Conservation (phyloP, 2,888 invertebrate species). For the Euspilapteryx auroguttella region DNA sequence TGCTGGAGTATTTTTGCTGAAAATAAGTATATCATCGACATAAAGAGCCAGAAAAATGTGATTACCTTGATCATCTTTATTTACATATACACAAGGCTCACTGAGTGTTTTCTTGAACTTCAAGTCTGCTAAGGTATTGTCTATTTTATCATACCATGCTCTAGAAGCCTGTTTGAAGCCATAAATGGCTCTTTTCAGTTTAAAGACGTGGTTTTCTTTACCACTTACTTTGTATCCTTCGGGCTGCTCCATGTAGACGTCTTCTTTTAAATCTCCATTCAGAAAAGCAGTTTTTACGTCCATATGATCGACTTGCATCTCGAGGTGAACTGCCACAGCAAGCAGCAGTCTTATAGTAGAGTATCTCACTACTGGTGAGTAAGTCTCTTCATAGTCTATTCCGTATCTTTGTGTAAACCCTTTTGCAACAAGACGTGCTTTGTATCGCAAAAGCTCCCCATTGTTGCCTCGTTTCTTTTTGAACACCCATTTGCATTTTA, state of each 20-base stretch:
- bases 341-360: not conserved
- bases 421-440: constrained; percentile 4
- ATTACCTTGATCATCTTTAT: not conserved
- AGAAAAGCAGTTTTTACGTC: no score
- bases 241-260: constrained; percentile 4
- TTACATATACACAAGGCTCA: constrained; percentile 3
- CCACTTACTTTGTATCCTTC: constrained; percentile 2
- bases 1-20: constrained; percentile 1
- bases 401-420: constrained; percentile 4
- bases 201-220: constrained; percentile 2
- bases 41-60: constrained; percentile 3
- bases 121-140: not conserved
- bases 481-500: constrained; percentile 5
- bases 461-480: constrained; percentile 1
- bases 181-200: constrained; percentile 3
- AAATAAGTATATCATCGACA: constrained; percentile 4
- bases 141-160: no score
- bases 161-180: no score
- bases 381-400: constrained; percentile 2
- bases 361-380: constrained; percentile 1
- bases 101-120: constrained; percentile 1
- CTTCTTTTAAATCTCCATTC: constrained; percentile 1
- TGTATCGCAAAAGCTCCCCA: constrained; percentile 2
- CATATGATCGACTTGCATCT: constrained; percentile 1
- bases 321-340: no score